These are phyloP conservation scores for Centropristis striata DNA, from an alignment of 2,113 vertebrate genomes.

Conservation along the genomic window DNA sequence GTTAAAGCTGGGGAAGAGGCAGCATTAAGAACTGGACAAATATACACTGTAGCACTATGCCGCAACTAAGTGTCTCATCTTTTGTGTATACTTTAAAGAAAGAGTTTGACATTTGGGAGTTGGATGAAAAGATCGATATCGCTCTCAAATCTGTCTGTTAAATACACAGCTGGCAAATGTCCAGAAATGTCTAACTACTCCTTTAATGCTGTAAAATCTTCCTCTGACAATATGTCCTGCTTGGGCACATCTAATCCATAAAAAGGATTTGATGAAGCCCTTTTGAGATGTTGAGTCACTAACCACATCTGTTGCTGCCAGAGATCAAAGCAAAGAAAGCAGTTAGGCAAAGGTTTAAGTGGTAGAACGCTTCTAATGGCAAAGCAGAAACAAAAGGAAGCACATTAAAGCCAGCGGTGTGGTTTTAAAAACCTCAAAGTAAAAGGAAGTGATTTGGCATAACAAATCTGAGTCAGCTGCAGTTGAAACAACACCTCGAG, in stretches of 20 bases:
- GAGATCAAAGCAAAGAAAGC: slow-evolving; percentile 60
- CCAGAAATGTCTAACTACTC: slow-evolving; percentile 12
- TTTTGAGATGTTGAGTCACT: slow-evolving; percentile 64
- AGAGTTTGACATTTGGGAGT: slow-evolving; percentile 11
- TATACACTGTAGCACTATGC: not conserved
- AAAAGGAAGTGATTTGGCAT: slow-evolving; percentile 48
- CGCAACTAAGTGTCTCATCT: not conserved
- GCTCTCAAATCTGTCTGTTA: not conserved
- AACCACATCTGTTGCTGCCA: slow-evolving; percentile 59
- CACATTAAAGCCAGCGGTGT: slow-evolving; percentile 45
- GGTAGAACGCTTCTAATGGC: slow-evolving; percentile 20
- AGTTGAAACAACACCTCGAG: slow-evolving; percentile 53
- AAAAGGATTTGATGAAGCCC: slow-evolving; percentile 58
- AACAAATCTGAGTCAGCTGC: slow-evolving; percentile 50
- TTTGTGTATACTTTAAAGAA: not conserved
- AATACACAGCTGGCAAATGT: not conserved
- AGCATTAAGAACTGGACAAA: slow-evolving; percentile 10
- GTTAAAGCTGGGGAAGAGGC: slow-evolving; percentile 28
- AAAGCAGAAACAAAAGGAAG: slow-evolving; percentile 48
- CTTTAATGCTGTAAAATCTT: slow-evolving; percentile 29
- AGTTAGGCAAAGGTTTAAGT: slow-evolving; percentile 46
- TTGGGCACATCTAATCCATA: slow-evolving; percentile 33
- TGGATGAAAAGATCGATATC: slow-evolving; percentile 9
- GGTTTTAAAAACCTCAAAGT: slow-evolving; percentile 56
- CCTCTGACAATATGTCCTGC: slow-evolving; percentile 17